These are phyloP conservation scores for Brachionus manjavacas DNA, from an alignment of 1,140 invertebrate genomes.

Conservation along the genomic window DNA sequence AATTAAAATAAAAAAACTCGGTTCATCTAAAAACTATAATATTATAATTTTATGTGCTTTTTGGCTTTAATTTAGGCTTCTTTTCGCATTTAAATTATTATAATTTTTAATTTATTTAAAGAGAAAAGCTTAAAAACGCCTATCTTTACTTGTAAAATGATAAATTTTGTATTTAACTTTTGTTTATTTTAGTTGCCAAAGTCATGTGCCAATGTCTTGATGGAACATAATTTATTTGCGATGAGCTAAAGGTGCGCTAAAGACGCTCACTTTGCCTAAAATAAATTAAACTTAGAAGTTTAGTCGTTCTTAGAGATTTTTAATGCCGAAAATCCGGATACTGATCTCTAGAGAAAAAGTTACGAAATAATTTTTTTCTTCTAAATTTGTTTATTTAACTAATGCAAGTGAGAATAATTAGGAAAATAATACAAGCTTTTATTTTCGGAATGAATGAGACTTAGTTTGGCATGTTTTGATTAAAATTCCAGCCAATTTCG, in stretches of 20 bases:
- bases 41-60: background rate
- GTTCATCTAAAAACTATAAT: background rate
- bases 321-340: background rate
- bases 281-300: background rate
- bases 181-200: background rate
- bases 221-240: background rate
- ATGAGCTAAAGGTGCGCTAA: background rate
- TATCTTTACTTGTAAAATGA: background rate
- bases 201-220: background rate
- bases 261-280: background rate
- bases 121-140: background rate
- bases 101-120: background rate
- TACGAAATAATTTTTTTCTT: background rate
- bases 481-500: too few relatives aligned
- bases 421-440: background rate
- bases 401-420: background rate
- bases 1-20: slow-evolving; percentile 10
- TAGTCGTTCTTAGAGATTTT: background rate
- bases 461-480: too few relatives aligned
- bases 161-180: background rate
- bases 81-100: slow-evolving; percentile 5
- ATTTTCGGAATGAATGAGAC: too few relatives aligned
- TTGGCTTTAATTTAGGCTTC: background rate
- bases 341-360: background rate
- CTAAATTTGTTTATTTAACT: background rate